Evolutionary conservation across 2,888 invertebrate species (phyloP).

Genomic region (Machimus atricapillus): DNA sequence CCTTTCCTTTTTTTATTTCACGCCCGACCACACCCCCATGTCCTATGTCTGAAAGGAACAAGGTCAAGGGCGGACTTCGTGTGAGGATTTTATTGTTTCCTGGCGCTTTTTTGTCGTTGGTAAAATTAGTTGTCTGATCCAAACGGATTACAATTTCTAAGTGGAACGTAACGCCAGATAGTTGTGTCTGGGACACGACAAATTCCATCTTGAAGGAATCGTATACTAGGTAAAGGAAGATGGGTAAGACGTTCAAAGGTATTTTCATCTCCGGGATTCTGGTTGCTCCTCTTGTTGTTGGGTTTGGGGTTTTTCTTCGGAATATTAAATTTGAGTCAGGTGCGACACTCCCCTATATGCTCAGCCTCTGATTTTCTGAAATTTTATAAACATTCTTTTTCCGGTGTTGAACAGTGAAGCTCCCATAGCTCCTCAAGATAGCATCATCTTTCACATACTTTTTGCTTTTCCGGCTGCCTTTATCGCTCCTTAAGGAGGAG

Average conservation of each 20-base stretch:
- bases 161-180: background rate
- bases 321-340: background rate
- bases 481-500: background rate
- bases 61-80: slow-evolving; percentile 1
- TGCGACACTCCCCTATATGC: background rate
- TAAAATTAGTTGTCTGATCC: background rate
- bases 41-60: background rate
- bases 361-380: background rate
- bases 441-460: background rate
- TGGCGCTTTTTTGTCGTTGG: background rate
- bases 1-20: background rate
- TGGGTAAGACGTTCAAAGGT: background rate
- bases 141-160: background rate
- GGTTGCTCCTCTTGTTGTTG: background rate
- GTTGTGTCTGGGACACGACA: background rate
- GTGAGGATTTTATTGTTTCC: background rate
- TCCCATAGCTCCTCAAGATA: background rate
- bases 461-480: background rate
- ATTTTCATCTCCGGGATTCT: background rate
- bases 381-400: background rate
- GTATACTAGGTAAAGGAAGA: background rate
- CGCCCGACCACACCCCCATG: background rate
- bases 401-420: background rate
- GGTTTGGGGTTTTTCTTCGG: background rate
- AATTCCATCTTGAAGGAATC: background rate